Conservation (phyloP, 2,797 vertebrate species). For the Novumbra hubbsi region DNA sequence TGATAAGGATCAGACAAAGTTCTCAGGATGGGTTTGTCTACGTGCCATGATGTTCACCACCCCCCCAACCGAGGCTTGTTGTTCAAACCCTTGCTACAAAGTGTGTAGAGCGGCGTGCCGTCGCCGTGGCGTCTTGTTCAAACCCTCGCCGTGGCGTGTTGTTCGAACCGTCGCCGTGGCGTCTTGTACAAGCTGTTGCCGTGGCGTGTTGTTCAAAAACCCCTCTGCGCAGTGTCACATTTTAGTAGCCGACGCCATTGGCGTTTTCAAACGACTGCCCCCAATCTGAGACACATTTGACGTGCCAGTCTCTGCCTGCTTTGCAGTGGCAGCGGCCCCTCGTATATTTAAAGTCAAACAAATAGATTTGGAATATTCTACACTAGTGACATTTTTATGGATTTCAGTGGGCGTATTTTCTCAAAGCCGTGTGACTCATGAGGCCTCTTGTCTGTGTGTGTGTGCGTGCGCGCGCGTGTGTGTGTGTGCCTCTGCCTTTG, state of each 20-base stretch:
- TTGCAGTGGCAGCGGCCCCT: not conserved
- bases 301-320: constrained; percentile 37
- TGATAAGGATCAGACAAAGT: constrained; percentile 56
- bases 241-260: constrained; percentile 25
- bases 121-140: not conserved
- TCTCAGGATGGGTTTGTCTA: constrained; percentile 40
- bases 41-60: not conserved
- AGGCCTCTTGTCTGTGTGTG: constrained; percentile 37
- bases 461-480: constrained; percentile 25
- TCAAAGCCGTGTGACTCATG: constrained; percentile 42
- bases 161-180: not conserved
- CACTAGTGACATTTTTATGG: constrained; percentile 42
- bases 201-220: not conserved
- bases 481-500: constrained; percentile 27
- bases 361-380: constrained; percentile 47
- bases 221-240: not conserved
- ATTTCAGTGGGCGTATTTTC: constrained; percentile 49
- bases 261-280: constrained; percentile 27
- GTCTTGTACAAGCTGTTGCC: not conserved
- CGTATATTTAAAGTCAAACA: constrained; percentile 53
- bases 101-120: too few species aligned
- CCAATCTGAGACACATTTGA: constrained; percentile 24
- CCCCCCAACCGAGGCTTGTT: too few species aligned
- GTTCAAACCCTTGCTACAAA: too few species aligned
- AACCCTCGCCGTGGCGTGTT: too few species aligned